A percentile compares a stretch with the other conserved stretches of the same genome.
Conservation (phyloP, 2,797 vertebrate genomes). For the Prunella strophiata region DNA sequence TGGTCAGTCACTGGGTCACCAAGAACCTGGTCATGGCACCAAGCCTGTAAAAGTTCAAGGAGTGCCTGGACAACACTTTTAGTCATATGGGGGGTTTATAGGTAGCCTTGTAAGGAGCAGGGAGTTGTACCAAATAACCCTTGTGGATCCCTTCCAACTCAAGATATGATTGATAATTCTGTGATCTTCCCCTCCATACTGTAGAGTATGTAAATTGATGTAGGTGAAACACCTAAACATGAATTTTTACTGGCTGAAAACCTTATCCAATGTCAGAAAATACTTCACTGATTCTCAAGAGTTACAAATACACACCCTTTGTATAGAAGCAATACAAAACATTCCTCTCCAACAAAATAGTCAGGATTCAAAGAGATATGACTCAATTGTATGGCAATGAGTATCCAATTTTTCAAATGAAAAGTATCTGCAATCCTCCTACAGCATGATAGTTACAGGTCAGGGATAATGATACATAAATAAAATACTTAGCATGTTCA, state of each 20-base stretch:
- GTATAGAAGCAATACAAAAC: neutral
- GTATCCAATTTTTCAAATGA: neutral
- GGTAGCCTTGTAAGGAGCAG: neutral
- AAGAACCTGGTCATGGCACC: neutral
- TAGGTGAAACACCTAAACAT: neutral
- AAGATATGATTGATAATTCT: neutral
- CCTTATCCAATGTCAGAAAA: neutral
- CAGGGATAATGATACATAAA: conserved; percentile 25
- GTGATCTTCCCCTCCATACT: neutral
- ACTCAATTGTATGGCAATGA: neutral
- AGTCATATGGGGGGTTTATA: neutral
- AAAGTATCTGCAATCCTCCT: neutral
- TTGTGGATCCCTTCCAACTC: neutral
- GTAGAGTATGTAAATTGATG: neutral
- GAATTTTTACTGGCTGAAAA: neutral
- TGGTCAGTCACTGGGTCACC: neutral
- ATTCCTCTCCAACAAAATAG: neutral
- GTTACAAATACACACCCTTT: neutral
- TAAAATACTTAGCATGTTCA: conserved; percentile 15
- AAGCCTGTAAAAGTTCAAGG: neutral
- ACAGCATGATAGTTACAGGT: neutral
- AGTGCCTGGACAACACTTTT: accelerated
- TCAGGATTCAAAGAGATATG: neutral
- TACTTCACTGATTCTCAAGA: neutral
- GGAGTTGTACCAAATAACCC: neutral